These are phyloP conservation scores for Hirtodrosophila alboralis DNA, from an alignment of 2,888 invertebrate genomes.

Conservation along the genomic window DNA sequence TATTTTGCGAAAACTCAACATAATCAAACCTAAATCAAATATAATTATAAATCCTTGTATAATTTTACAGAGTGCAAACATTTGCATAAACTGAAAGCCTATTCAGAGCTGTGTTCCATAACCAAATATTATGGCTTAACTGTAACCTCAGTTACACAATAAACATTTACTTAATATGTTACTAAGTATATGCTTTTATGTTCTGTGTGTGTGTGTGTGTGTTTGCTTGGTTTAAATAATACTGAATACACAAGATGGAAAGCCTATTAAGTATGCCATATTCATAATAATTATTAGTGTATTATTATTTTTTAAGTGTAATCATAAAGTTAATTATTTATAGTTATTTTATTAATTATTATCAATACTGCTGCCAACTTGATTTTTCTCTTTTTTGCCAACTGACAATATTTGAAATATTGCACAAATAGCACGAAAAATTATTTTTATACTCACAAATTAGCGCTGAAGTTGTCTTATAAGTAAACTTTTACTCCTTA, in stretches of 20 bases:
- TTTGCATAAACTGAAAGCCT: too few species aligned
- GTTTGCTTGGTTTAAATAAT: conserved; percentile 51
- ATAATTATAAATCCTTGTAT: too few species aligned
- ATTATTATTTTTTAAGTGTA: conserved; percentile 44
- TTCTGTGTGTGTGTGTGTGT: conserved; percentile 19
- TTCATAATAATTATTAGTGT: conserved; percentile 45
- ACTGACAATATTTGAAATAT: conserved; percentile 70
- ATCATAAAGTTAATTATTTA: conserved; percentile 49
- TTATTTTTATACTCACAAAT: conserved; percentile 8
- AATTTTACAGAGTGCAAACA: too few species aligned
- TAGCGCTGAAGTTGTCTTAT: conserved; percentile 4
- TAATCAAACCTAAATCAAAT: too few species aligned
- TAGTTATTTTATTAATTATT: conserved; percentile 55
- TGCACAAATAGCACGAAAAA: conserved; percentile 59
- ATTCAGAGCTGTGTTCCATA: conserved; percentile 30
- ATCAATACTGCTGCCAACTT: conserved; percentile 51
- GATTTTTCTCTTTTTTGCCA: too few species aligned
- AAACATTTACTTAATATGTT: conserved; percentile 7
- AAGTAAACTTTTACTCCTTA: conserved; percentile 7
- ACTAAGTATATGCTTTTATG: too few species aligned
- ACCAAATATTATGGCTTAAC: conserved; percentile 41
- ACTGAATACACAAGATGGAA: conserved; percentile 44
- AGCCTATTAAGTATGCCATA: conserved; percentile 56
- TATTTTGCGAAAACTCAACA: too few species aligned
- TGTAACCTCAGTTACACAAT: conserved; percentile 24